Evolutionary conservation across 2,888 invertebrate genomes (phyloP).

Genomic region (Chrysotoxum bicinctum): DNA sequence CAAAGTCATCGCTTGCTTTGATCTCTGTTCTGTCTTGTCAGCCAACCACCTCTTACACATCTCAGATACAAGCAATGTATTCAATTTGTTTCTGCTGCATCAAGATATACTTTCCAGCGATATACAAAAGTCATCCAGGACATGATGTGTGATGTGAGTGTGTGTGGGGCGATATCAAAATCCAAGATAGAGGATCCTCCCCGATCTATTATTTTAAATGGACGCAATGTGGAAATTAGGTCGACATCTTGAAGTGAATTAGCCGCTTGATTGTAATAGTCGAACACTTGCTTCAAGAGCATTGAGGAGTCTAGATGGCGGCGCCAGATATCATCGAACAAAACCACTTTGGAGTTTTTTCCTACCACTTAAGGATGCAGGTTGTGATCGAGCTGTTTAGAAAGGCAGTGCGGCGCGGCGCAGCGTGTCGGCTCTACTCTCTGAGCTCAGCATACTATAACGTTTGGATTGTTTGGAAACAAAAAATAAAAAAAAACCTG

Average conservation of each 20-base stretch:
- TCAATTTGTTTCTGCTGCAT: slow-evolving; percentile 66
- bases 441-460: slow-evolving; percentile 43
- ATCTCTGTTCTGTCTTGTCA: slow-evolving; percentile 39
- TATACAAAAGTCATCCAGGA: slow-evolving; percentile 23
- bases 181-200: slow-evolving; percentile 46
- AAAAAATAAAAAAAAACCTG: slow-evolving; percentile 9
- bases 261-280: slow-evolving; percentile 47
- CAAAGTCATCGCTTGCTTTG: slow-evolving; percentile 47
- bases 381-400: slow-evolving; percentile 40
- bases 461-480: slow-evolving; percentile 29
- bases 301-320: slow-evolving; percentile 67
- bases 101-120: slow-evolving; percentile 55
- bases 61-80: slow-evolving; percentile 29
- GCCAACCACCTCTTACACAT: slow-evolving; percentile 14
- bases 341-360: slow-evolving; percentile 66
- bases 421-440: neutral
- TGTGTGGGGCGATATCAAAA: slow-evolving; percentile 63
- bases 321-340: slow-evolving; percentile 61
- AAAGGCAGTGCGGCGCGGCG: neutral
- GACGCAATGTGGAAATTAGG: slow-evolving; percentile 67
- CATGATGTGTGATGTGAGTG: slow-evolving; percentile 5
- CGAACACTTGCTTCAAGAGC: slow-evolving; percentile 62
- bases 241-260: slow-evolving; percentile 66
- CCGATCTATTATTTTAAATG: slow-evolving; percentile 57
- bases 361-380: slow-evolving; percentile 68